These are phyloP conservation scores for Caenorhabditis brenneri DNA, from an alignment of 1,140 invertebrate genomes.

Conservation along the genomic window DNA sequence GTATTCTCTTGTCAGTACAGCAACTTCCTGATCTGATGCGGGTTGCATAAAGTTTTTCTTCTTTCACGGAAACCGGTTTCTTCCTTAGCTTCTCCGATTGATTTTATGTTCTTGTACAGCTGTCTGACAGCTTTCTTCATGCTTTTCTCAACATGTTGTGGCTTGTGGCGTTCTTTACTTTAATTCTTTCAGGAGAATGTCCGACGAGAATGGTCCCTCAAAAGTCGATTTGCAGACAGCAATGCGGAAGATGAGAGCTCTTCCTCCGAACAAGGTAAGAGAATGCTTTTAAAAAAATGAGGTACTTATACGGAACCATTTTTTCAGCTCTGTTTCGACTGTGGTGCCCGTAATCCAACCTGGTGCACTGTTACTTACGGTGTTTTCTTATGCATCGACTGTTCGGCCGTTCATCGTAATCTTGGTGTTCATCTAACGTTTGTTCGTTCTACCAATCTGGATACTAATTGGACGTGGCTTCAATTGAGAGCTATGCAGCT, in stretches of 20 bases:
- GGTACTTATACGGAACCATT: not conserved
- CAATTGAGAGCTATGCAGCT: conserved; percentile 97
- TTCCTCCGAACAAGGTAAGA: conserved; percentile 55
- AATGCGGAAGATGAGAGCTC: conserved; percentile 55
- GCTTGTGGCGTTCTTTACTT: not conserved
- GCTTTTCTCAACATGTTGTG: not conserved
- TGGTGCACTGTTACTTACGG: conserved; percentile 98
- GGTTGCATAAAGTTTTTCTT: not conserved
- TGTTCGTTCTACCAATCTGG: conserved; percentile 81
- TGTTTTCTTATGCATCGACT: conserved; percentile 99
- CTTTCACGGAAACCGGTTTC: conserved; percentile 6
- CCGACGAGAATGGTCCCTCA: conserved; percentile 59
- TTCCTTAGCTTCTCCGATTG: not conserved
- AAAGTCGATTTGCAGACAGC: conserved; percentile 53
- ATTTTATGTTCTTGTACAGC: conserved; percentile 10
- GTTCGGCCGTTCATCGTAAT: conserved; percentile 93
- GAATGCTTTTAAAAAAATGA: not conserved
- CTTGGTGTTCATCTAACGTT: conserved; percentile 77
- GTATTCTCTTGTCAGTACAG: not conserved
- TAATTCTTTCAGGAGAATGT: conserved; percentile 15
- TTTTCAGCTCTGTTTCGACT: conserved; percentile 92
- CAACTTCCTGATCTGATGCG: not conserved
- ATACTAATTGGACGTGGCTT: conserved; percentile 79
- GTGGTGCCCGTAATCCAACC: conserved; percentile 94
- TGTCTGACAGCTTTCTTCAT: not conserved